Percentiles rank a stretch among this genome's conserved stretches.
Evolutionary conservation across 2,797 vertebrate species (phyloP).

Genomic region (Erethizon dorsatum): DNA sequence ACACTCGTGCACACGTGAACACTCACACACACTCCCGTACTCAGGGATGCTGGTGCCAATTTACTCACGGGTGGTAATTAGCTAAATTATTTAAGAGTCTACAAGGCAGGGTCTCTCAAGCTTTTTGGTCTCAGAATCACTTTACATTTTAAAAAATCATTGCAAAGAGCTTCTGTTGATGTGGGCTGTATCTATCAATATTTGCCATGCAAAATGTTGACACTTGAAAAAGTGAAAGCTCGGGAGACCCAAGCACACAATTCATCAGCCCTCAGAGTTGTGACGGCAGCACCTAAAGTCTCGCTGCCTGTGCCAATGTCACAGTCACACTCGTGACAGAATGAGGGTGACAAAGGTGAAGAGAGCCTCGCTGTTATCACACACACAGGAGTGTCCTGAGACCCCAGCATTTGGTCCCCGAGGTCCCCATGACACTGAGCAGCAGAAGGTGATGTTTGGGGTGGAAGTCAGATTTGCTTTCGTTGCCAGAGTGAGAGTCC

Average conservation of each 20-base stretch:
- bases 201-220: background rate
- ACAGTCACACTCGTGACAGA: background rate
- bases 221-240: background rate
- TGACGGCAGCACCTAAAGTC: fast-evolving
- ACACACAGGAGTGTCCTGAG: background rate
- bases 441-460: background rate
- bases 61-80: background rate
- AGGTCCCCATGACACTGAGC: background rate
- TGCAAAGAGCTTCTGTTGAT: background rate
- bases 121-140: background rate
- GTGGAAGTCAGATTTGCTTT: background rate
- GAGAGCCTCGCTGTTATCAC: background rate
- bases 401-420: background rate
- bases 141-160: background rate
- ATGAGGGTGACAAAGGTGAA: background rate
- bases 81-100: background rate
- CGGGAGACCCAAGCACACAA: too few relatives aligned
- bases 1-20: background rate
- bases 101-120: background rate
- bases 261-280: background rate
- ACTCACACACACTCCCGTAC: background rate
- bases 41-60: too few relatives aligned
- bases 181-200: background rate
- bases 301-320: background rate
- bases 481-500: background rate